Conservation (phyloP, 2,113 vertebrate genomes). For the Astur gentilis region DNA sequence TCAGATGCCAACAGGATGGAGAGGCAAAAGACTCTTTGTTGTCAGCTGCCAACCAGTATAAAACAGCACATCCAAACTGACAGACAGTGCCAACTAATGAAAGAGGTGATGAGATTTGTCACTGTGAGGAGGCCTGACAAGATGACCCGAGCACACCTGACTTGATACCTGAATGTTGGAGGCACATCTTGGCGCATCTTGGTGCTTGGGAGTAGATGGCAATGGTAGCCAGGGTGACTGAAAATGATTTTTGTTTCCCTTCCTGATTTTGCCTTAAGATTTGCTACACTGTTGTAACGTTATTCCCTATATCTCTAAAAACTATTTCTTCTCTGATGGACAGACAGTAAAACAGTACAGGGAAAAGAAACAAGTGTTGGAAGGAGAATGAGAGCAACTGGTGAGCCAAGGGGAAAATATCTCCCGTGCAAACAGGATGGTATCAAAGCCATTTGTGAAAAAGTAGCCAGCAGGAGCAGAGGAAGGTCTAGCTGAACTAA, state of each 20-base stretch:
- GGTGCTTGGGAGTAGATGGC: accelerated
- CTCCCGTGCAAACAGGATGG: neutral
- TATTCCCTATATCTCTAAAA: neutral
- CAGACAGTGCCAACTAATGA: neutral
- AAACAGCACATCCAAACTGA: neutral
- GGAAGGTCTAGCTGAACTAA: neutral
- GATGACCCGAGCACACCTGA: neutral
- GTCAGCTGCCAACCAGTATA: neutral
- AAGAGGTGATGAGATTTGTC: neutral
- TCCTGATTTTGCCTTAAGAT: neutral
- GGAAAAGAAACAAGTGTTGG: neutral
- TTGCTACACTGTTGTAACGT: neutral
- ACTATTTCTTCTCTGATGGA: neutral
- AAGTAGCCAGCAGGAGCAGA: neutral
- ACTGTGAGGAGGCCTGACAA: neutral
- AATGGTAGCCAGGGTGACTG: neutral
- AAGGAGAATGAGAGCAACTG: neutral
- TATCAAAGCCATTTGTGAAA: neutral
- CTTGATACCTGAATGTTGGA: neutral
- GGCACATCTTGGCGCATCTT: neutral
- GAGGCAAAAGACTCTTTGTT: neutral
- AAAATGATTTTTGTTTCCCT: neutral
- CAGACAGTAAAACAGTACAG: neutral
- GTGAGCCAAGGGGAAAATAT: neutral
- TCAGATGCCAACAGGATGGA: neutral